Evolutionary conservation across 1,140 invertebrate genomes (phyloP), one percentile per base, ranked within the genome.

Genomic region (Phenacoccus solenopsis): DNA sequence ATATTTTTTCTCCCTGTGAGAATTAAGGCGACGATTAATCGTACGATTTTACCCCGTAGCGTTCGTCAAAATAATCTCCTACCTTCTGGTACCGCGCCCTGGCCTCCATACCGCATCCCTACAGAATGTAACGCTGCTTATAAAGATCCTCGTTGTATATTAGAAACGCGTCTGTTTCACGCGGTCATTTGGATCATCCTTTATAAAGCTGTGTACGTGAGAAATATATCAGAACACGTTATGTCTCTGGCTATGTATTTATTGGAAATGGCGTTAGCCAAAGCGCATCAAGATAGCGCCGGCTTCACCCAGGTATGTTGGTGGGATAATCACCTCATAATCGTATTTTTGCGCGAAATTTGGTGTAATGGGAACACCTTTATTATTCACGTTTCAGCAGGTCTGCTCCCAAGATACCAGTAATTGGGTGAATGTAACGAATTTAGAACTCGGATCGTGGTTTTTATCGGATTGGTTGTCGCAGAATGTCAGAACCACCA

Each of bases 191-290:
- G 95, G 72, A 86, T 89, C 49, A 87, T 95, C 70, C 81, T 96
- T 61, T 88, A 91, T 76, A 92, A 93, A 78, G 88, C 89, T 57
- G 85, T 91, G 30, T 86, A 89, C 74, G 85, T 85, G n/a, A 27
- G 28, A 20, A 84, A 84, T 71, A 82, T 91, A 16, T 87, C 90
- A 10, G 93, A 96, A 78, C 89, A 94, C 77, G 84, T 93, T 70
- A 83, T 96, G 72, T 90, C 92, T 69, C 78, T 96, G 27, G 84
- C 90, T 68, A 82, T 97, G 28, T 95, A 93, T 78, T 82, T 98
- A 56, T 80, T 97, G 27, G 91, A 94, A 78, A 85, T 94, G 79
- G 87, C 90, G 25, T 81, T 94, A 21, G 84, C 86, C 70, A 85
- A 83, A 70, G 82, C 84, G 2, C 59, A 20, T 24, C 59, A 3